Base-by-base conservation (phyloP, 92 coral and sea anemone species). In the Paragorgia papillata region DNA sequence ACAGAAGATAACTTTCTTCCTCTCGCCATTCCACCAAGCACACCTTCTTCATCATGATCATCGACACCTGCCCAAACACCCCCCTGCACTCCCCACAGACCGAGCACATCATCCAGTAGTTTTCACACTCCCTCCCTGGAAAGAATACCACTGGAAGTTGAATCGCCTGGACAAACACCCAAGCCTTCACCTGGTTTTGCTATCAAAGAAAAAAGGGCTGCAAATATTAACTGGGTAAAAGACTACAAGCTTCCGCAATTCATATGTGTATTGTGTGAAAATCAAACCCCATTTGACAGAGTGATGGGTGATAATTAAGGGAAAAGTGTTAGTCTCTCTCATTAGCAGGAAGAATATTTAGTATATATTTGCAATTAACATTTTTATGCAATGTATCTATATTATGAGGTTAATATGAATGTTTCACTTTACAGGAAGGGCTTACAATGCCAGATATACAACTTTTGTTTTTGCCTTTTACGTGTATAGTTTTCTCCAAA, bases 151-250 rank as follows among this genome's bases (percentile, higher is more conserved):
- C 68, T 43, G 10, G 68, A 31, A 21, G 26, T 62, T 7, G 22
- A 31, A 62, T 32, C 46, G 15, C 44, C 48, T 27, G 44, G 48
- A 34, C 65, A 25, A 62, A 31, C 48, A 62, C 20, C 62, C 62
- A 57, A 19, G 29, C 31, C 46, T 62, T 62, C 68, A 32, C 68
- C 68, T 31, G 68, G 68, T 19, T 62, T 62, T 62, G 68, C 68
- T 17, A 62, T 62, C 27, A 62, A 62, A 62, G 44, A 62, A 24
- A 62, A 62, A 62, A 62, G 22, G 48, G 26, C 48, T 62, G 46
- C 68, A 31, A 62, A 29, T 62, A 24, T 62, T 31, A 62, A 62
- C 48, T 62, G 68, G 68, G 21, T 62, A 34, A 62, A 34, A 27
- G 39, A 62, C 17, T 62, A 9, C 27, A 62, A 34, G 27, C 68